Percentiles rank a stretch among this genome's conserved stretches.
phyloP scores from a whole-genome alignment of 2,797 vertebrate species.

The Capromys pilorides region DNA sequence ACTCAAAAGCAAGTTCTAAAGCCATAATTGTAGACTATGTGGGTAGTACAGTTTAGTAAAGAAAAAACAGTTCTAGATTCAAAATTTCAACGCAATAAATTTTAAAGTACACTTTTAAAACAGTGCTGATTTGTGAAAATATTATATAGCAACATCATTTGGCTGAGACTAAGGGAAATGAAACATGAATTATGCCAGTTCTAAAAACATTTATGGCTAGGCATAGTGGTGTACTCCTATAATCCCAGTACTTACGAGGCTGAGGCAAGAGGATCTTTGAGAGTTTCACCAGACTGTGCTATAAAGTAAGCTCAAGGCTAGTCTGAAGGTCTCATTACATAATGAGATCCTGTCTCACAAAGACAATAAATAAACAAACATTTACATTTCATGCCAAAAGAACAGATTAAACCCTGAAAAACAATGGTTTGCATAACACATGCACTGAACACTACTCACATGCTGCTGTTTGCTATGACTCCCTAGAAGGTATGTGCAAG shows the following conservation, averaged over 20 bases:
- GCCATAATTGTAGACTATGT: background rate
- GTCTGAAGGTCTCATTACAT: too few species aligned
- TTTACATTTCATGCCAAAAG: slow-evolving; percentile 2
- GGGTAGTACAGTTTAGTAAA: background rate
- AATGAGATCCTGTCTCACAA: too few species aligned
- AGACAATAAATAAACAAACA: slow-evolving; percentile 8
- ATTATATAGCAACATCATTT: background rate
- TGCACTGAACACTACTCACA: background rate
- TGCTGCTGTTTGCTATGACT: background rate
- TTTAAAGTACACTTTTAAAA: slow-evolving; percentile 47
- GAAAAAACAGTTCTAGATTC: background rate
- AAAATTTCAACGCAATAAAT: slow-evolving; percentile 40
- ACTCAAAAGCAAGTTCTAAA: slow-evolving; percentile 26
- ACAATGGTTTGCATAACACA: background rate
- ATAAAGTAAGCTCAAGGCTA: too few species aligned
- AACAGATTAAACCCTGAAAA: background rate
- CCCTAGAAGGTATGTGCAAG: background rate
- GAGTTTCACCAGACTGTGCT: too few species aligned
- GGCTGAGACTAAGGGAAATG: slow-evolving; percentile 26
- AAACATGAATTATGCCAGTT: background rate
- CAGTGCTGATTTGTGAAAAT: slow-evolving; percentile 33
- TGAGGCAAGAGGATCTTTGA: too few species aligned
- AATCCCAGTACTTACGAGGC: too few species aligned
- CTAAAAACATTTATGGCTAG: slow-evolving; percentile 1
- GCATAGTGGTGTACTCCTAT: too few species aligned